Evolutionary conservation across 2,113 vertebrate genomes (phyloP), one percentile per base, ranked within the genome.

Genomic region (Macaca nemestrina): DNA sequence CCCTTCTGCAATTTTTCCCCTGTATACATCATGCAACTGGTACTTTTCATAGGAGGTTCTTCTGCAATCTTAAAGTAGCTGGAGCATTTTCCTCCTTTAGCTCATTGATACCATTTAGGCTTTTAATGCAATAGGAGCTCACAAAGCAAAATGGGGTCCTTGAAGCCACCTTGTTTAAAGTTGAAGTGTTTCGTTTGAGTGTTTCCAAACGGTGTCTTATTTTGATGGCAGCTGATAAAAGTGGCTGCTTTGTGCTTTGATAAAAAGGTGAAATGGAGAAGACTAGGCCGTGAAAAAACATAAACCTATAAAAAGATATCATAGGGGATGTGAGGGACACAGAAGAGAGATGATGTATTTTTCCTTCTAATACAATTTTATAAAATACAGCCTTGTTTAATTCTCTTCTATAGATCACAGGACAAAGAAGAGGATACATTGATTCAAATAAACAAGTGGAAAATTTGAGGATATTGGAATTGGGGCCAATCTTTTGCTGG

Each of bases 261-360:
- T 70, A 82, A 93, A 94, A 96, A 35, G 68, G 8, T 92, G 72
- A 96, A 78, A 38, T 96, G 55, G 35, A 81, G 85, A 88, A 95
- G 27, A 90, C 43, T 68, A 86, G 61, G 38, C 6, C 0, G 8
- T 91, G 85, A 40, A 84, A 92, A 87, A 92, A 48, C 43, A 45
- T 30, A 88, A 83, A 75, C 18, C 72, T 57, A 52, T 27, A 18
- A 76, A 89, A 84, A 92, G 57, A 80, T 2, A 17, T 40, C 50
- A 38, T 22, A 68, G 83, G 73, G 32, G 32, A 32, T 78, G 2
- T 82, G 57, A 85, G 61, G 55, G 90, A 92, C 30, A 52, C 25
- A 16, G 50, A 85, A 90, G 30, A 59, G 17, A 81, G 50, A 64
- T 82, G 59, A 73, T 50, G 11, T 25, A 27, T 81, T 88, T 52